phyloP scores from a whole-genome alignment of 2,797 vertebrate species.

The Lemur catta region DNA sequence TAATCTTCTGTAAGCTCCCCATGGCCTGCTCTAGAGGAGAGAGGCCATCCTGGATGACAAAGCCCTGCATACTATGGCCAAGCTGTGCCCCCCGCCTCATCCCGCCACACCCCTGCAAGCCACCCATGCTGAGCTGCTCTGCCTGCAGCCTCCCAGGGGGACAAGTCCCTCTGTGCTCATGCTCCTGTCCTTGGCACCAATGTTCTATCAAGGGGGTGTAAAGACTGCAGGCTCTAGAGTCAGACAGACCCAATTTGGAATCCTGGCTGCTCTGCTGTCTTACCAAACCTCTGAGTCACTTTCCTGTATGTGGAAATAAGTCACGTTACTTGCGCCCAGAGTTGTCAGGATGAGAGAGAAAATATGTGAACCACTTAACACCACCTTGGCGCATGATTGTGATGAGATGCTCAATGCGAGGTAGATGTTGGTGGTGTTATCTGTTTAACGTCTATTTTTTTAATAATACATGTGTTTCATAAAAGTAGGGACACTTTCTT shows the following conservation, averaged over 20 bases:
- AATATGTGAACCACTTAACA: neutral
- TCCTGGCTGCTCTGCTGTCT: neutral
- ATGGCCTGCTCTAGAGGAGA: neutral
- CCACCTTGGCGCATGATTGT: neutral
- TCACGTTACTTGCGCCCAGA: neutral
- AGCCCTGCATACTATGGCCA: neutral
- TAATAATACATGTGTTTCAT: neutral
- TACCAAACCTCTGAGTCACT: neutral
- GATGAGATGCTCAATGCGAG: neutral
- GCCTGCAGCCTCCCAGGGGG: rapidly evolving
- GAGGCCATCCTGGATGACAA: neutral
- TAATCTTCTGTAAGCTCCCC: neutral
- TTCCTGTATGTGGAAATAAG: neutral
- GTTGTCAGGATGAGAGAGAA: neutral
- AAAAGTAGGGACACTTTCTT: neutral
- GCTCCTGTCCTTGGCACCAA: neutral
- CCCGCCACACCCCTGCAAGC: neutral
- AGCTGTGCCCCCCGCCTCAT: neutral
- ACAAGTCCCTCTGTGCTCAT: neutral
- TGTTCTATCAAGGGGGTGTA: no score
- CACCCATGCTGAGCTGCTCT: neutral
- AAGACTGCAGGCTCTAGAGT: neutral
- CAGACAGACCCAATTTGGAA: neutral
- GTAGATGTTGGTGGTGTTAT: neutral
- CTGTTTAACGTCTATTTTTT: neutral